These are phyloP conservation scores for Phyllopteryx taeniolatus DNA, from an alignment of 2,113 vertebrate genomes.

Conservation along the genomic window DNA sequence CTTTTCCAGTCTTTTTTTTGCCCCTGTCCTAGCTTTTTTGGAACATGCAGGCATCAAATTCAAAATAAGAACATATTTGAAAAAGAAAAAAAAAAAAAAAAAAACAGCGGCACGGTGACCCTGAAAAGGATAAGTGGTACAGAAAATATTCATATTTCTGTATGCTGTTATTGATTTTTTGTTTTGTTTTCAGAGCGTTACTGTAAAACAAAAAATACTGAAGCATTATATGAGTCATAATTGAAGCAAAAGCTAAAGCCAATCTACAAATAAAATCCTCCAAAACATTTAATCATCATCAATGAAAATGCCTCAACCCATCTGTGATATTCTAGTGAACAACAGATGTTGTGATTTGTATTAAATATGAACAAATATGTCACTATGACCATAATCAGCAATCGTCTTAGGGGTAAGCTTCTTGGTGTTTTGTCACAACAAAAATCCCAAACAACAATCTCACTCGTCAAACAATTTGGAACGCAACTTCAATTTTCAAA, in stretches of 20 bases:
- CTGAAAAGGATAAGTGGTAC: background rate
- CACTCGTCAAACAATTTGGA: background rate
- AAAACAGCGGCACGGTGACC: too few species aligned
- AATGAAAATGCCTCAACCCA: background rate
- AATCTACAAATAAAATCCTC: background rate
- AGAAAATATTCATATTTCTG: background rate
- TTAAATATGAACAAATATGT: background rate
- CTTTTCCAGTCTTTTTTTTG: too few species aligned
- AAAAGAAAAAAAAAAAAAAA: too few species aligned
- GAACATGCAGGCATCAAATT: too few species aligned
- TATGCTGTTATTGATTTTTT: background rate
- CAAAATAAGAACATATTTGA: too few species aligned
- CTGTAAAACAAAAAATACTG: background rate
- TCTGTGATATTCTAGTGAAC: background rate
- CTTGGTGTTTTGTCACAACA: background rate
- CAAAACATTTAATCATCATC: background rate
- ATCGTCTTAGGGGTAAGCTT: slow-evolving; percentile 1
- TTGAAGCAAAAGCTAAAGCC: background rate
- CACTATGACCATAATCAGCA: background rate
- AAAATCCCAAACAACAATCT: background rate
- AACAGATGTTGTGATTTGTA: background rate
- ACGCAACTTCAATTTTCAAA: background rate
- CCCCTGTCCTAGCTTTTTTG: too few species aligned
- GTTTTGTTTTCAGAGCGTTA: background rate
- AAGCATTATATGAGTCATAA: background rate